Evolutionary conservation across 2,113 vertebrate genomes (phyloP).

Genomic region (Leptobrachium leishanense): DNA sequence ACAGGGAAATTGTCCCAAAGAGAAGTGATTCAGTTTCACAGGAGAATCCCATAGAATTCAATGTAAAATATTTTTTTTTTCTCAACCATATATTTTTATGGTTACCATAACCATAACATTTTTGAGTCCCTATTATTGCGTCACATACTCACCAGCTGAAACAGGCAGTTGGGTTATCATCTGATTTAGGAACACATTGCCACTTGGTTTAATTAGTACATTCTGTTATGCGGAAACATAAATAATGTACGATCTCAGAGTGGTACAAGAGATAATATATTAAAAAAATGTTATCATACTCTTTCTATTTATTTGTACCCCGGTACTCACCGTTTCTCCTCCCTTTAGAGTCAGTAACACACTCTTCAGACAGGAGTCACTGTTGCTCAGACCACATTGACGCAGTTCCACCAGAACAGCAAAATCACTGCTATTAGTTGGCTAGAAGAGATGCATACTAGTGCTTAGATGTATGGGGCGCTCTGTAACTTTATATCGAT

Average conservation of each 20-base stretch:
- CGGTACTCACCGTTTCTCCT: constrained; percentile 64
- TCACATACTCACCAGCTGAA: constrained; percentile 68
- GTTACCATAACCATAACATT: too few species aligned
- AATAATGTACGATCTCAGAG: too few species aligned
- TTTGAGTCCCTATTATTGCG: too few species aligned
- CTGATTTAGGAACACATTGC: constrained; percentile 72
- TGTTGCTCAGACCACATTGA: constrained; percentile 72
- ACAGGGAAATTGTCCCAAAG: too few species aligned
- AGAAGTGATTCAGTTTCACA: too few species aligned
- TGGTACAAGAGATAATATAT: too few species aligned
- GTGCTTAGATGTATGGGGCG: background rate
- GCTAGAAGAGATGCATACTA: constrained; percentile 53
- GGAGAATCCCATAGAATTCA: too few species aligned
- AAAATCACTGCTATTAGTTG: constrained; percentile 62
- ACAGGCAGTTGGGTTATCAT: constrained; percentile 77
- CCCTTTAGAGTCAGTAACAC: constrained; percentile 65
- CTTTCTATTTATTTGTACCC: background rate
- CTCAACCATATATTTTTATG: too few species aligned
- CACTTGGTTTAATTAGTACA: constrained; percentile 66
- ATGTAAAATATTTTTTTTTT: too few species aligned
- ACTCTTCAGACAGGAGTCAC: constrained; percentile 75
- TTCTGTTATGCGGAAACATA: constrained; percentile 55
- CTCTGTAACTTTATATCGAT: background rate
- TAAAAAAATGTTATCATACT: too few species aligned
- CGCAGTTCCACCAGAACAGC: constrained; percentile 74